Evolutionary conservation across 2,888 invertebrate genomes (phyloP), one percentile per base, ranked within the genome.

Genomic region (Argyra leucocephala): DNA sequence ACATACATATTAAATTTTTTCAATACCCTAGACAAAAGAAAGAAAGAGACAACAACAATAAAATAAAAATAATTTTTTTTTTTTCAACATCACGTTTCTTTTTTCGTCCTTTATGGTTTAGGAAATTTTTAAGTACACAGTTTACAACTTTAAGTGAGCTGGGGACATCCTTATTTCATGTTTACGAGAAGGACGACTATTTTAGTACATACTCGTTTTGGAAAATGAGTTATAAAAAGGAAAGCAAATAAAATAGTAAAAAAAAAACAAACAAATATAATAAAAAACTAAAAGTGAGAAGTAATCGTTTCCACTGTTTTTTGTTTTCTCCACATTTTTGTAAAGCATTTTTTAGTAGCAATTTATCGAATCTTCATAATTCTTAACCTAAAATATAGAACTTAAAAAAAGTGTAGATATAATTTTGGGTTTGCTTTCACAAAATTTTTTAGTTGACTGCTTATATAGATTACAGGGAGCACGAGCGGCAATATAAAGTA

Each of bases 171-270:
- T 9, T 48, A 48, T 48, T 2, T 15, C 12, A 18, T 48, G 48
- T 48, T 48, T 48, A 48, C 15, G 48, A 48, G 48, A 48, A 48
- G 48, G 48, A 48, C 48, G n/a, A 48, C 18, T 48, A 48, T 48
- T 48, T 48, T 48, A 48, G 48, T 48, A n/a, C 37, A 37, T n/a
- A n/a, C n/a, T n/a, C 18, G 3, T 31, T 48, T 2, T 18, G 18
- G 48, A 48, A 48, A 37, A 48, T 2, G 5, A 10, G 10, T 5
- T 7, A 15, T 3, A 37, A 15, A 48, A n/a, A 9, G 18, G 5
- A n/a, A 48, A 48, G 18, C 5, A 18, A 48, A 2, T 3, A 48
- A 48, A 48, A 48, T 5, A 48, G 18, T 2, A 48, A 48, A 15
- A 31, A 31, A 31, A 31, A 6, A 6, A 31, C 7, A 31, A 26